Conservation (phyloP, 2,113 vertebrate genomes). For the Heterochromis multidens region DNA sequence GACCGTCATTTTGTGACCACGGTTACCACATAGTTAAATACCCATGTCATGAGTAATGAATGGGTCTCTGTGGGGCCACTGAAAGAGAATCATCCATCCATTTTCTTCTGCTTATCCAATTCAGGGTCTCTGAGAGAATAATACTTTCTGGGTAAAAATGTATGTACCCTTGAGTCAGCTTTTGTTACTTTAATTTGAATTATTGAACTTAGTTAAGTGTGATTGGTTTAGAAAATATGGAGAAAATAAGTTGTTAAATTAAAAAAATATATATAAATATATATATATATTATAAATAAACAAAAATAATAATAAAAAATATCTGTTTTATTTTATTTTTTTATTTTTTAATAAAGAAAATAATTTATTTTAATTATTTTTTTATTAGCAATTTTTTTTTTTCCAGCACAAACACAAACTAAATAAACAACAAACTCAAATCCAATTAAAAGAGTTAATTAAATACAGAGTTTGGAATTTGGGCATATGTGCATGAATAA, state of each 20-base stretch:
- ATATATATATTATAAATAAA: neutral
- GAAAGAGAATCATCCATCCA: neutral
- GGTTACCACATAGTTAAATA: neutral
- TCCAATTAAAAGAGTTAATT: neutral
- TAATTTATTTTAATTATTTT: neutral
- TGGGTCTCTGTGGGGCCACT: neutral
- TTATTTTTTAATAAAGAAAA: neutral
- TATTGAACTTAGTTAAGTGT: neutral
- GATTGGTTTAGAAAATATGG: neutral
- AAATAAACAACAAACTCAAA: neutral
- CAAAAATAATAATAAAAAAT: neutral
- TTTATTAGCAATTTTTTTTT: neutral
- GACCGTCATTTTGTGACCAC: conserved; percentile 14
- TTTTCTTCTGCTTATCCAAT: neutral
- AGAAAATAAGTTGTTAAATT: neutral
- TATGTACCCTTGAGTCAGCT: neutral
- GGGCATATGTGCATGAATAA: neutral
- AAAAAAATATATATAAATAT: too few species aligned
- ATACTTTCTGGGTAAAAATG: neutral
- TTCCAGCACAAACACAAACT: neutral
- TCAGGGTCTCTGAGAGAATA: neutral
- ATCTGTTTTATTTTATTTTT: too few species aligned
- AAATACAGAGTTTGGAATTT: neutral
- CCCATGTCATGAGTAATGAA: neutral
- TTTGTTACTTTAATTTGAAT: neutral